Evolutionary conservation across 2,113 vertebrate species (phyloP).

Genomic region (Bufo gargarizans): DNA sequence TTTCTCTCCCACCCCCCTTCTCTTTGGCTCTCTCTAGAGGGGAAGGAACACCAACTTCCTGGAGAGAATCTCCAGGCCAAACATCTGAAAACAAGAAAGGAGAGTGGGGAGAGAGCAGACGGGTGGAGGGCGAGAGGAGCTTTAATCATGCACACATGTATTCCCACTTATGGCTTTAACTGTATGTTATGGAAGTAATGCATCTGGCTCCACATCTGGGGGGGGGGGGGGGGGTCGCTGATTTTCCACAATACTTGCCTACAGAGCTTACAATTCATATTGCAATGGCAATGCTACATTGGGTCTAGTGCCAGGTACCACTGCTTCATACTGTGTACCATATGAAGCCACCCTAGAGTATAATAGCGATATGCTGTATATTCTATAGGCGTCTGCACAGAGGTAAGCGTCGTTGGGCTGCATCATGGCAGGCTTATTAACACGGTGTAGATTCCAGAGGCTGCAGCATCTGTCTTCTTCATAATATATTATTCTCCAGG

Average conservation of each 20-base stretch:
- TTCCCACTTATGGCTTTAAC: conserved; percentile 13
- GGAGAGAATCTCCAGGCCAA: conserved; percentile 56
- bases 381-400: background rate
- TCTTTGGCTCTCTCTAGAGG: conserved; percentile 54
- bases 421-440: conserved; percentile 12
- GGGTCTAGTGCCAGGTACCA: background rate
- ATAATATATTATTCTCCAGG: conserved; percentile 12
- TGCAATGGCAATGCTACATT: background rate
- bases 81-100: conserved; percentile 56
- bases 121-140: conserved; percentile 29
- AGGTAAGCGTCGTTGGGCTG: background rate
- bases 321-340: background rate
- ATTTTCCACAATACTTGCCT: background rate
- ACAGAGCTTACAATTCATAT: background rate
- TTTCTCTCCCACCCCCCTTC: conserved; percentile 30
- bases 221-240: background rate
- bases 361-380: background rate
- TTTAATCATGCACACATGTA: conserved; percentile 36
- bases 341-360: too few relatives aligned
- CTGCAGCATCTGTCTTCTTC: conserved; percentile 27
- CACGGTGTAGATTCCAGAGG: conserved; percentile 9
- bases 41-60: conserved; percentile 58
- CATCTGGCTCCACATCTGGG: background rate
- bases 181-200: conserved; percentile 9
- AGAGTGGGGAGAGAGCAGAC: conserved; percentile 18